Evolutionary conservation across 2,888 invertebrate species (phyloP).

Genomic region (Lithophane leautieri): DNA sequence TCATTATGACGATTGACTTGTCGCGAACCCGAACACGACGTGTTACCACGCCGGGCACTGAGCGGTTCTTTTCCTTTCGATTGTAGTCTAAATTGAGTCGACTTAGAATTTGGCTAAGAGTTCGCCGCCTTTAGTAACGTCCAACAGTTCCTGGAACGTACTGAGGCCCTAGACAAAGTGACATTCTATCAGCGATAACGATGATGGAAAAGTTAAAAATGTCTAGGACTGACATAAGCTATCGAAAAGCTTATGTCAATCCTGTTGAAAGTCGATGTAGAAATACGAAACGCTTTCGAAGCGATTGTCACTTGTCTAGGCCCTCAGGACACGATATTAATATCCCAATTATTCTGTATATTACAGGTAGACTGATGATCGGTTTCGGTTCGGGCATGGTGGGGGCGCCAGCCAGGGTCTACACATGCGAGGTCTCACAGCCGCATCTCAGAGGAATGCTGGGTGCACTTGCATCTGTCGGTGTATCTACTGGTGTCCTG

Average conservation of each 20-base stretch:
- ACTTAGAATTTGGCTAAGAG: neutral
- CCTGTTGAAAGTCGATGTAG: too few relatives aligned
- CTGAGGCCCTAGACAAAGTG: too few relatives aligned
- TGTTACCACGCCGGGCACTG: too few relatives aligned
- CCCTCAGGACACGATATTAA: neutral
- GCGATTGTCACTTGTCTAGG: too few relatives aligned
- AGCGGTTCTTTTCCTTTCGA: neutral
- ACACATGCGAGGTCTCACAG: conserved; percentile 93
- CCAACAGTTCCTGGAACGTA: neutral
- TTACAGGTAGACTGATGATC: conserved; percentile 90
- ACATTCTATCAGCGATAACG: too few relatives aligned
- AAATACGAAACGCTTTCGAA: too few relatives aligned
- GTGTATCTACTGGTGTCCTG: conserved; percentile 93
- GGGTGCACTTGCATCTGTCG: conserved; percentile 93
- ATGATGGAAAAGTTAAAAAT: too few relatives aligned
- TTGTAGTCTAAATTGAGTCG: neutral
- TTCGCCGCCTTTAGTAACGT: neutral
- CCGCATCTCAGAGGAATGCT: conserved; percentile 94
- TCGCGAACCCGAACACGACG: too few relatives aligned
- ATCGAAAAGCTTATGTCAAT: too few relatives aligned
- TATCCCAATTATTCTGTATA: neutral
- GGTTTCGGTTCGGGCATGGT: conserved; percentile 94
- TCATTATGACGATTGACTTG: too few relatives aligned
- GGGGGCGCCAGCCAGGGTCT: conserved; percentile 93
- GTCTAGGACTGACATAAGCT: too few relatives aligned